A percentile compares a stretch with the other conserved stretches of the same genome.
phyloP scores from a whole-genome alignment of 2,113 vertebrate genomes.

The Lepus timidus region DNA sequence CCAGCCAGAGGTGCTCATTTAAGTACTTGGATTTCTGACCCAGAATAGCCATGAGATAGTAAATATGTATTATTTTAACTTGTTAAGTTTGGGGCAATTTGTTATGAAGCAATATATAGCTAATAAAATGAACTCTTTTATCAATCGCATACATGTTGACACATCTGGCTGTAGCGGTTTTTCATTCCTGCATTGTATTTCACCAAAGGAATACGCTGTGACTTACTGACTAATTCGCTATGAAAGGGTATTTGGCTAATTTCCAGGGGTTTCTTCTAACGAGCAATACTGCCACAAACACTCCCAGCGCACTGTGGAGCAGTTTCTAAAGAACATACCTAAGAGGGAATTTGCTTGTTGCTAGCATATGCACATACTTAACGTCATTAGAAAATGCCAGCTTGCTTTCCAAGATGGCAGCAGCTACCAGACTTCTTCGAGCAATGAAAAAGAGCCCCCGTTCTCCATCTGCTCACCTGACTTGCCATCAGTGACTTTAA shows the following conservation, averaged over 20 bases:
- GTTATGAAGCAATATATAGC: neutral
- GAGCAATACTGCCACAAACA: neutral
- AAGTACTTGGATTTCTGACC: neutral
- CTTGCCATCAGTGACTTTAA: neutral
- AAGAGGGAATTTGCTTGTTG: neutral
- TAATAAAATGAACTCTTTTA: neutral
- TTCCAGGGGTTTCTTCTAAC: neutral
- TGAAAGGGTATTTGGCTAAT: neutral
- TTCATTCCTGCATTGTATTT: neutral
- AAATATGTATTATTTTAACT: neutral
- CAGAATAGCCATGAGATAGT: fast-evolving
- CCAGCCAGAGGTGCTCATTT: neutral
- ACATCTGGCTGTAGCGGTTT: neutral
- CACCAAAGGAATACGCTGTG: neutral
- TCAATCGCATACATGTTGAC: neutral
- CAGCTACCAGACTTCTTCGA: neutral
- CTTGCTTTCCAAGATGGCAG: neutral
- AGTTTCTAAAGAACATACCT: neutral
- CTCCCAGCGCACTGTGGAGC: neutral
- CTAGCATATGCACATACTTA: neutral
- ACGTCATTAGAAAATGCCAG: neutral
- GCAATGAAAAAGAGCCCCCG: neutral
- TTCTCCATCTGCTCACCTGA: neutral
- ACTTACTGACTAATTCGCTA: neutral
- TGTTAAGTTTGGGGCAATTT: too few species aligned